phyloP scores from a whole-genome alignment of 2,797 vertebrate species.

The Sebastes aleutianus region DNA sequence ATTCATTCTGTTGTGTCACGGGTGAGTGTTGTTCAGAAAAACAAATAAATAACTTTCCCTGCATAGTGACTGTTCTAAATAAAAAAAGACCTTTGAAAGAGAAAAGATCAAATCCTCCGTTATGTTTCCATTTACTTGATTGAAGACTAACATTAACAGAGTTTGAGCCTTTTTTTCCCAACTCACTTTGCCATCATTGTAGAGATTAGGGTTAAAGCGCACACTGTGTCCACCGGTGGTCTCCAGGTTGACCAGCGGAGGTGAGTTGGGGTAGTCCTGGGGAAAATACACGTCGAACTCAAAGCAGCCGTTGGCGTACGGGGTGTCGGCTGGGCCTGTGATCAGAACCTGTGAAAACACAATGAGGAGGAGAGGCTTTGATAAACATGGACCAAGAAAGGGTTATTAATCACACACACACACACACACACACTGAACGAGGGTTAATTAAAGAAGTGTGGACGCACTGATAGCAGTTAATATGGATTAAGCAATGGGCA shows the following conservation, averaged over 20 bases:
- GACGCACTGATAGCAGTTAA: neutral
- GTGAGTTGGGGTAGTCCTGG: conserved; percentile 98
- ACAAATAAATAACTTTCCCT: too few species aligned
- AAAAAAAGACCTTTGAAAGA: neutral
- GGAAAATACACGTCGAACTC: conserved; percentile 99
- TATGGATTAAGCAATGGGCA: conserved; percentile 1
- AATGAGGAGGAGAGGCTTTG: neutral
- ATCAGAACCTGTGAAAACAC: conserved; percentile 91
- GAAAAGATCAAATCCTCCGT: neutral
- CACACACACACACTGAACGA: neutral
- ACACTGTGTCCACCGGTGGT: conserved; percentile 98
- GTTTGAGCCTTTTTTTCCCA: neutral
- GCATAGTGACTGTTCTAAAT: neutral
- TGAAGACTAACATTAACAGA: neutral
- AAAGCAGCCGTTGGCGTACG: conserved; percentile 97
- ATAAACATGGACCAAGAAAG: neutral
- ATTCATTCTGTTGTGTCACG: too few species aligned
- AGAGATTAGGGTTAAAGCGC: conserved; percentile 99
- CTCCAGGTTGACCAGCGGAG: conserved; percentile 97
- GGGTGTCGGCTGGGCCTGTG: conserved; percentile 98
- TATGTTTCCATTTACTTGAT: neutral
- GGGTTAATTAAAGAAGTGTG: conserved; percentile 28
- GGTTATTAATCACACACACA: conserved; percentile 11
- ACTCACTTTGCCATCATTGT: conserved; percentile 98
- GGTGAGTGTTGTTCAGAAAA: too few species aligned